Evolutionary conservation across 2,888 invertebrate genomes (phyloP), one percentile per base, ranked within the genome.

Genomic region (Mactromeris polynyma): DNA sequence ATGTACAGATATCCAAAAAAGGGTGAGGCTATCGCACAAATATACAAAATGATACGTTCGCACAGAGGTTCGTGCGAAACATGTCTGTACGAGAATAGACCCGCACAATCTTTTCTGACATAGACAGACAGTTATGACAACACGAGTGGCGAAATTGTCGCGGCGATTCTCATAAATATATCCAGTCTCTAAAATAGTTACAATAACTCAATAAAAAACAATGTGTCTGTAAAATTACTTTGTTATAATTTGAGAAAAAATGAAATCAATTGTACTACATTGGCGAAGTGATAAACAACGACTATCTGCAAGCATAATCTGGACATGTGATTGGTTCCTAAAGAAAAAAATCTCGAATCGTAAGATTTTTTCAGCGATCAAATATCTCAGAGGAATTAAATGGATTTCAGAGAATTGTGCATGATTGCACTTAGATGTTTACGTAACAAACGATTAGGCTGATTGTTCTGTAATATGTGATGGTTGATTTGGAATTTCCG

Each of bases 261-360:
- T 26, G 19, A 54, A 51, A 81, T 51, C 81, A 1, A 51, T 51
- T 19, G 0, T 81, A 31, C 58, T 64, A 64, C 26, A n/a, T 58
- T 81, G 81, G 46, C 33, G 7, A 11, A 81, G 54, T 58, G 58
- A 81, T 36, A 58, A 80, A 80, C 33, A 14, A 14, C 80, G n/a
- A 51, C 46, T 31, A 80, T 80, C 33, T n/a, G 80, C 14, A 31
- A 46, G 31, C 46, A 26, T 21, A 21, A 51, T 38, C 31, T 38
- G 51, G 17, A 9, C 81, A 58, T 58, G 81, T 58, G 21, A 81
- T 58, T 81, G 81, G 38, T 38, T 81, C 36, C 21, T 81, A 58
- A 21, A 81, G 58, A 38, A 38, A 38, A 54, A 64, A 64, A 77
- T 33, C 21, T 77, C 36, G 38, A 51, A 36, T 33, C 26, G 26